Percentiles rank a stretch among this genome's conserved stretches.
phyloP scores from a whole-genome alignment of 2,797 vertebrate genomes.

The Ataeniobius toweri region DNA sequence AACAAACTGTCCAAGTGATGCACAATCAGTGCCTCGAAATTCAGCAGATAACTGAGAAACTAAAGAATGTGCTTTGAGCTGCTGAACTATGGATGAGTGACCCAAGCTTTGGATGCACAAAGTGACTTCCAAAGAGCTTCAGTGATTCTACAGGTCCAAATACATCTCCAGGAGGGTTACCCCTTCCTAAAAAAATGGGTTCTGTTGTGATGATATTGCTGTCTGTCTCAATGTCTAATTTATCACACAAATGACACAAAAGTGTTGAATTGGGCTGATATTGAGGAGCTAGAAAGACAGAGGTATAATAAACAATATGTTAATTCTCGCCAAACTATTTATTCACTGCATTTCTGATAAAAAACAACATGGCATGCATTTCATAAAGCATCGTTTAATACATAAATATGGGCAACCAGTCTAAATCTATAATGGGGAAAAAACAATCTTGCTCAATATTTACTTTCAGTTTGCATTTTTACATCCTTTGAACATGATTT shows the following conservation, averaged over 20 bases:
- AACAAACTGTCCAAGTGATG: conserved; percentile 12
- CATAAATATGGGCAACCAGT: neutral
- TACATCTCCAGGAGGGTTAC: neutral
- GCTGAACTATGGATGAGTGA: neutral
- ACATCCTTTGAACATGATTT: neutral
- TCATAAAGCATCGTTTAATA: neutral
- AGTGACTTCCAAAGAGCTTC: neutral
- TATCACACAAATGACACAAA: neutral
- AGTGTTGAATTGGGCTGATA: neutral
- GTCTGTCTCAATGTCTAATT: neutral
- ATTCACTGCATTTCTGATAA: neutral
- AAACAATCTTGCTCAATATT: neutral
- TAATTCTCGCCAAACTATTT: neutral
- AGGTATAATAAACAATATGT: neutral
- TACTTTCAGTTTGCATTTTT: too few relatives aligned
- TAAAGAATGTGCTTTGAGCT: neutral
- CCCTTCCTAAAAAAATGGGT: neutral
- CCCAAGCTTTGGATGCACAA: neutral
- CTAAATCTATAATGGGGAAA: neutral
- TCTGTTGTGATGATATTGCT: neutral
- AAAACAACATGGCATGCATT: neutral
- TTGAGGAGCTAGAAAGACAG: neutral
- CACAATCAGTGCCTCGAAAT: neutral
- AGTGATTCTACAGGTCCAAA: neutral
- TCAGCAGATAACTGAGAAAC: neutral